Base-by-base conservation (phyloP, 1,140 invertebrate genomes). In the Adoxophyes honmai region DNA sequence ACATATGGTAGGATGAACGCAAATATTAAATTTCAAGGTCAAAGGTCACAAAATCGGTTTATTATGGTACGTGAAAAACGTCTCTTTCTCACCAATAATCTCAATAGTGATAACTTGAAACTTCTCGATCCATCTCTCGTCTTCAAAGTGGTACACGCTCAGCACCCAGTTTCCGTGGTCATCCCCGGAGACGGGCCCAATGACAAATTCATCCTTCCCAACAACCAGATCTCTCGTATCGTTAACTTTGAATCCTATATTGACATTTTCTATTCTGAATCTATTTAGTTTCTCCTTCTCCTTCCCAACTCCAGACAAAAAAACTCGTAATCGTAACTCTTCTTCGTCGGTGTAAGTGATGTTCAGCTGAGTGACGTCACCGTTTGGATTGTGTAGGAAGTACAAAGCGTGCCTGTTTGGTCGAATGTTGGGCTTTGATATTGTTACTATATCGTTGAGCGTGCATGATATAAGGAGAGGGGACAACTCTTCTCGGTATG, bases 101-200 rank as follows among this genome's bases (percentile, higher is more conserved):
- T 69, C 58, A 51, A 87, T 64, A 14, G 62, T 76, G 1, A 87
- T 73, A 14, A 84, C 73, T 76, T 83, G 81, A 55, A 72, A 84
- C 5, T 73, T 8, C 39, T 87, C 84, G 1, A 70, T 56, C 70
- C 65, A 81, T 0, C 66, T 54, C 5, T 38, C 71, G 52, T 78
- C 54, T 8, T 56, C 14, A 38, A 61, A 57, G 13, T 68, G 64
- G 54, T 69, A 80, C 0, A 61, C 58, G 51, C 77, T 84, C 3
- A 87, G 15, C 34, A 81, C 69, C 84, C 84, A 87, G 57, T 87
- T 87, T 0, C 84, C 84, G 56, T 84, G 73, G 38, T 87, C 79
- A 0, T 77, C 66, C 15, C 66, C 65, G 8, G 9, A 37, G 6
- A 87, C 18, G 1, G 84, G 84, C 4, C 84, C 84, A 1, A 87